phyloP scores from a whole-genome alignment of 1,140 invertebrate species.

The Caenorhabditis briggsae region DNA sequence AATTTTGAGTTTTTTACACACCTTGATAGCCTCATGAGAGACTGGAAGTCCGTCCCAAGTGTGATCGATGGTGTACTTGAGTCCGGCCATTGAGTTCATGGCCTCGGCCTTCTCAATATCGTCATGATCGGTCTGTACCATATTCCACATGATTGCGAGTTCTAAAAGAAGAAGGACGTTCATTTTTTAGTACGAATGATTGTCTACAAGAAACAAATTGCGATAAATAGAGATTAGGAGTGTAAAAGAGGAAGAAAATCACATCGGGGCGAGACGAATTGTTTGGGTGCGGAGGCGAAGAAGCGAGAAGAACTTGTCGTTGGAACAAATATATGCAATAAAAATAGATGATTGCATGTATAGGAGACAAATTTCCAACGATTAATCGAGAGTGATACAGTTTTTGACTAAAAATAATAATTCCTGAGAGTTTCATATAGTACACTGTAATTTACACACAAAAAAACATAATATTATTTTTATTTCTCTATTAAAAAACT shows the following conservation, averaged over 20 bases:
- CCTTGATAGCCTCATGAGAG: slow-evolving; percentile 73
- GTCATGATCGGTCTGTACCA: slow-evolving; percentile 52
- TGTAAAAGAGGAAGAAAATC: slow-evolving; percentile 21
- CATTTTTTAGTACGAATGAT: not conserved
- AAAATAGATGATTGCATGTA: too few relatives aligned
- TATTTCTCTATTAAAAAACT: not conserved
- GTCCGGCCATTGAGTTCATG: slow-evolving; percentile 64
- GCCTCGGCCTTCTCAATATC: slow-evolving; percentile 45
- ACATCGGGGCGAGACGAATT: not conserved
- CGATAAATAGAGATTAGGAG: not conserved
- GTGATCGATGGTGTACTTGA: slow-evolving; percentile 69
- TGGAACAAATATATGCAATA: not conserved
- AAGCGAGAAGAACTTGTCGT: slow-evolving; percentile 6
- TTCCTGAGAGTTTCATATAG: not conserved
- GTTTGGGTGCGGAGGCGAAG: not conserved
- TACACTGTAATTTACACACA: too few relatives aligned
- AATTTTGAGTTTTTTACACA: slow-evolving; percentile 43
- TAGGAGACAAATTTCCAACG: too few relatives aligned
- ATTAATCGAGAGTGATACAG: too few relatives aligned
- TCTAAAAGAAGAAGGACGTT: not conserved
- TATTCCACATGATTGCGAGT: slow-evolving; percentile 49
- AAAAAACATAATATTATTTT: not conserved
- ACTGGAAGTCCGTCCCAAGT: slow-evolving; percentile 75
- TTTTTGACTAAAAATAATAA: not conserved
- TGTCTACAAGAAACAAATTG: not conserved